Evolutionary conservation across 2,113 vertebrate species (phyloP).

Genomic region (Rhodinocichla rosea): DNA sequence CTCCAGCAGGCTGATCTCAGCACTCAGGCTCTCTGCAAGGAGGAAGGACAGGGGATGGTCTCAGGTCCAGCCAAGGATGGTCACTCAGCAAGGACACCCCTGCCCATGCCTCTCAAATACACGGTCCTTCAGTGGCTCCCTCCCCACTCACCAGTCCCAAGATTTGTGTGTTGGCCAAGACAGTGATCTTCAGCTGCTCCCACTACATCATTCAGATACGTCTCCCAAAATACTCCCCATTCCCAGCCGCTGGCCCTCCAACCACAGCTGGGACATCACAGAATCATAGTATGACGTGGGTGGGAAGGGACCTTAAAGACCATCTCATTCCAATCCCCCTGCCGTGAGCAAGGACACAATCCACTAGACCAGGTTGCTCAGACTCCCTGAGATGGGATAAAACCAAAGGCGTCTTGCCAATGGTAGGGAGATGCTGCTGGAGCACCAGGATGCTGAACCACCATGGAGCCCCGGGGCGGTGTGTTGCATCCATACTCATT

Average conservation of each 20-base stretch:
- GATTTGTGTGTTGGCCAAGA: background rate
- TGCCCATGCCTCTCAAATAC: fast-evolving
- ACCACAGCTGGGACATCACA: background rate
- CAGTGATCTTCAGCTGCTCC: background rate
- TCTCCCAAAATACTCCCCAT: background rate
- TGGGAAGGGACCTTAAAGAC: background rate
- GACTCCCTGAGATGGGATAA: background rate
- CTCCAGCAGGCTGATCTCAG: slow-evolving; percentile 83
- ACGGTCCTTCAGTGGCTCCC: fast-evolving
- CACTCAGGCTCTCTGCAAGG: slow-evolving; percentile 67
- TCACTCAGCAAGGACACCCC: background rate
- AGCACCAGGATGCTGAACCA: background rate
- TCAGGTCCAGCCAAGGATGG: background rate
- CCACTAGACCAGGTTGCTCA: too few relatives aligned
- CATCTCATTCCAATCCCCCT: background rate
- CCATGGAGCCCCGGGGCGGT: fast-evolving
- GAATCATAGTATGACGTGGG: background rate
- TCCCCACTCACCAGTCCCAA: fast-evolving
- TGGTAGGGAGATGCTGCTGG: background rate
- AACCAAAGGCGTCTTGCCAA: background rate
- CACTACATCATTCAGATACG: fast-evolving
- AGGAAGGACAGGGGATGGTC: slow-evolving; percentile 4
- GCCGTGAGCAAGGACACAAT: fast-evolving
- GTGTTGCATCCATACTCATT: background rate
- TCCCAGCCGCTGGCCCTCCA: background rate